Evolutionary conservation across 1,140 invertebrate species (phyloP), one percentile per base, ranked within the genome.

Genomic region (Calephelis virginiensis): DNA sequence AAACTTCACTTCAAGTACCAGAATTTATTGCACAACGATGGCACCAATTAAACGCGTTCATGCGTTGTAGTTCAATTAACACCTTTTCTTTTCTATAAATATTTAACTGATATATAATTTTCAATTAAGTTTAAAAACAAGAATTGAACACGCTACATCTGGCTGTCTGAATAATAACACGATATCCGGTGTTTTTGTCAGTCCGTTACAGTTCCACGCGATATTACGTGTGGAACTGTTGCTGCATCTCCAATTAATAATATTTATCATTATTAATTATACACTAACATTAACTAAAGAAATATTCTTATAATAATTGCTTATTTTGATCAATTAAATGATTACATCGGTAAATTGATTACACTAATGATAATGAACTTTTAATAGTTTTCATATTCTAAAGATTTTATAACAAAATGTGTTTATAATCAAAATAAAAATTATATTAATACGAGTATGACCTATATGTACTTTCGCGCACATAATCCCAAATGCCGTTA

Each of bases 161-260:
- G 50, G 50, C 50, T 53, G 50, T 53, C 50, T 28, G 49, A 71
- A 72, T 69, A 72, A 70, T 69, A 71, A 75, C 69, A 66, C 28
- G 38, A 38, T 64, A n/a, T 50, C 50, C 45, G 49, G 13, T 78
- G 73, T 78, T 80, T 79, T 76, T 67, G 71, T 47, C 60, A 67
- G 17, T 37, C 62, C 65, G 67, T 70, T 77, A 73, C n/a, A 37
- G 60, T 62, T 67, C 64, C 82, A 86, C 84, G 84, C 84, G 71
- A 86, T 81, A 64, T 86, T 72, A 73, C 84, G 81, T 86, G 82
- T 69, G 53, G 50, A 63, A 63, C 76, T 74, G 76, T 80, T 73
- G 76, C 73, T 71, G 72, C 76, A 77, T 78, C 77, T 75, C 71
- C 50, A 56, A 46, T 61, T 61, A 43, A 61, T 61, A 61, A 61